phyloP scores from a whole-genome alignment of 2,888 invertebrate species.

The Brachypalpus laphriformis region DNA sequence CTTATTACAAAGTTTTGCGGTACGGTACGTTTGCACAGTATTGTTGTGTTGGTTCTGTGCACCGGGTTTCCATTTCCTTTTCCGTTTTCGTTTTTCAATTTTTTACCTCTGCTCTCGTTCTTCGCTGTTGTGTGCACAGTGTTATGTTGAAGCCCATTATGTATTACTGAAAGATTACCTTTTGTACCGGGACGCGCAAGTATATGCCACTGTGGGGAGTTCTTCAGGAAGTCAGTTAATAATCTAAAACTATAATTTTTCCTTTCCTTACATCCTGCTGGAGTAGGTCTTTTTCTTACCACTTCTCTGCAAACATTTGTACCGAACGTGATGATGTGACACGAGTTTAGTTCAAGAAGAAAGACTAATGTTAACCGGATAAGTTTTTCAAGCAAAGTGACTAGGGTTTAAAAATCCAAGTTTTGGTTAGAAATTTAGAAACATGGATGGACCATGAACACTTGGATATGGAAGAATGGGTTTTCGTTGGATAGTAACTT shows the following conservation, averaged over 20 bases:
- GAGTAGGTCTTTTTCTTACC: not conserved
- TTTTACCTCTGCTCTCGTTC: not conserved
- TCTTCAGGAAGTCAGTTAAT: constrained; percentile 47
- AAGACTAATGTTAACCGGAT: constrained; percentile 33
- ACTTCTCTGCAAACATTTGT: not conserved
- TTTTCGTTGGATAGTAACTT: not conserved
- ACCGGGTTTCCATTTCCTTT: constrained; percentile 1
- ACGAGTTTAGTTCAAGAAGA: constrained; percentile 2
- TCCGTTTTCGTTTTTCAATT: not conserved
- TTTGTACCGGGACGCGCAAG: constrained; percentile 10
- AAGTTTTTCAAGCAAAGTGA: constrained; percentile 7
- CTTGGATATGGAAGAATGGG: too few species aligned
- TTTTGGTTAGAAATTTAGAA: not conserved
- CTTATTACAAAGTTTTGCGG: constrained; percentile 43
- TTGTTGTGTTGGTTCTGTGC: constrained; percentile 10
- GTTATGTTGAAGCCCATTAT: constrained; percentile 25
- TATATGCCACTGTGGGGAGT: constrained; percentile 5
- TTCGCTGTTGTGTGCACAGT: not conserved
- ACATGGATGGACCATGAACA: constrained; percentile 16
- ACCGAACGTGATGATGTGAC: constrained; percentile 41
- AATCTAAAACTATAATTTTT: constrained; percentile 29
- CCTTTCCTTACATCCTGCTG: not conserved
- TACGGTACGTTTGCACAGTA: constrained; percentile 22
- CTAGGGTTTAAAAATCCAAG: not conserved
- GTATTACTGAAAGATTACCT: constrained; percentile 45